A percentile compares a stretch with the other conserved stretches of the same genome.
Evolutionary conservation across 2,113 vertebrate genomes (phyloP).

Genomic region (Nerophis lumbriciformis): DNA sequence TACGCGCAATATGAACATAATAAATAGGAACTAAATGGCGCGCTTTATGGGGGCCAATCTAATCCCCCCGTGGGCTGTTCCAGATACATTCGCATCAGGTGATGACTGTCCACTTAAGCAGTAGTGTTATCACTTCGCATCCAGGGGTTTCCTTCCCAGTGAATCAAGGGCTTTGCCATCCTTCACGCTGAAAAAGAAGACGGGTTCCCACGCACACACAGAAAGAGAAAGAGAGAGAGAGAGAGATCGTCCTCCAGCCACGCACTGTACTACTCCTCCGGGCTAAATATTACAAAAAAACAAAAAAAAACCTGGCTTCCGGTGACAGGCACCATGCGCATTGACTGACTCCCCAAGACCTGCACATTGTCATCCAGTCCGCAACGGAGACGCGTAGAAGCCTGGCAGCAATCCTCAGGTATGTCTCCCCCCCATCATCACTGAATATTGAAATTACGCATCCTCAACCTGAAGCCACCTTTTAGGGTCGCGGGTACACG

Average conservation of each 20-base stretch:
- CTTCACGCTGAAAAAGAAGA: slow-evolving; percentile 40
- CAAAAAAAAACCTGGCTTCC: slow-evolving; percentile 1
- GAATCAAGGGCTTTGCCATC: slow-evolving; percentile 67
- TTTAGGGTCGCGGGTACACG: slow-evolving; percentile 20
- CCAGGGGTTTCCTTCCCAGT: slow-evolving; percentile 71
- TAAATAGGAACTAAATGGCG: not conserved
- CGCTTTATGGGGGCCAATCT: too few relatives aligned
- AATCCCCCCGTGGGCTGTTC: slow-evolving; percentile 1
- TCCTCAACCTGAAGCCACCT: slow-evolving; percentile 11
- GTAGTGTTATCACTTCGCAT: slow-evolving; percentile 53
- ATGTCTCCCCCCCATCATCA: slow-evolving; percentile 30
- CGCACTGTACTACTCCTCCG: slow-evolving; percentile 26
- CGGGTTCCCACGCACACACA: slow-evolving; percentile 51
- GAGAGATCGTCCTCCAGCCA: slow-evolving; percentile 30
- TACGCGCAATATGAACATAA: not conserved
- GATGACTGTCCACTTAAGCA: slow-evolving; percentile 50
- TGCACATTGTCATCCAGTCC: slow-evolving; percentile 53
- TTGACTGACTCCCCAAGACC: slow-evolving; percentile 46
- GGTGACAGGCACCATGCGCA: slow-evolving; percentile 61
- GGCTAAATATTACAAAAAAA: slow-evolving; percentile 1
- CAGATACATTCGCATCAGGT: slow-evolving; percentile 39
- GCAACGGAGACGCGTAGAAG: slow-evolving; percentile 32
- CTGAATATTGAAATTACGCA: slow-evolving; percentile 12
- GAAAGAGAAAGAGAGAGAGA: not conserved
- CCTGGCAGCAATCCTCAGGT: slow-evolving; percentile 58